Percentiles rank a stretch among this genome's conserved stretches.
Conservation (phyloP, 2,888 invertebrate genomes). For the Calameuta idolon region DNA sequence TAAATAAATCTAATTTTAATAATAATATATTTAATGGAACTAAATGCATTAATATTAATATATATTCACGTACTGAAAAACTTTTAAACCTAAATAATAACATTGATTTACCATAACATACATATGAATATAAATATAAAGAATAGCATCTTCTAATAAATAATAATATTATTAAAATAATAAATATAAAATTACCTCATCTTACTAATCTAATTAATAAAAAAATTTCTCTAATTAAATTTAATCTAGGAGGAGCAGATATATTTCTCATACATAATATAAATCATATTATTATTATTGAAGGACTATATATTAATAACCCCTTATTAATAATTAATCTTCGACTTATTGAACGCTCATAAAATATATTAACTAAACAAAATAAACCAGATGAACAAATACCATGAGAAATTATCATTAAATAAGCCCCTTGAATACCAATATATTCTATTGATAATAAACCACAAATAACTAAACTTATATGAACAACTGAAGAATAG, state of each 20-base stretch:
- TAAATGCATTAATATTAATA: conserved; percentile 74
- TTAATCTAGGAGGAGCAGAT: conserved; percentile 76
- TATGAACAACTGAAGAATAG: conserved; percentile 81
- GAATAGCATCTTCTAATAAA: conserved; percentile 78
- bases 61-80: conserved; percentile 68
- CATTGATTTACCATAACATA: conserved; percentile 72
- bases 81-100: no score
- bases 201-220: conserved; percentile 73
- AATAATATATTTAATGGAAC: conserved; percentile 70
- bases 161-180: conserved; percentile 69
- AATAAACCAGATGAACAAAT: conserved; percentile 76
- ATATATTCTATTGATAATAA: conserved; percentile 74
- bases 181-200: conserved; percentile 70
- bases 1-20: conserved; percentile 41
- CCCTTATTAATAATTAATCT: conserved; percentile 76
- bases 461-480: conserved; percentile 73
- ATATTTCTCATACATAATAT: conserved; percentile 75
- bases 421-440: conserved; percentile 67
- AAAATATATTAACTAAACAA: conserved; percentile 75
- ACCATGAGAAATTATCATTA: conserved; percentile 75
- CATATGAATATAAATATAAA: conserved; percentile 74
- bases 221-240: conserved; percentile 76
- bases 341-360: conserved; percentile 74
- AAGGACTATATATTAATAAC: conserved; percentile 72
- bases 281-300: conserved; percentile 75